Base-by-base conservation (phyloP, 2,888 invertebrate species). In the Lycaena phlaeas region DNA sequence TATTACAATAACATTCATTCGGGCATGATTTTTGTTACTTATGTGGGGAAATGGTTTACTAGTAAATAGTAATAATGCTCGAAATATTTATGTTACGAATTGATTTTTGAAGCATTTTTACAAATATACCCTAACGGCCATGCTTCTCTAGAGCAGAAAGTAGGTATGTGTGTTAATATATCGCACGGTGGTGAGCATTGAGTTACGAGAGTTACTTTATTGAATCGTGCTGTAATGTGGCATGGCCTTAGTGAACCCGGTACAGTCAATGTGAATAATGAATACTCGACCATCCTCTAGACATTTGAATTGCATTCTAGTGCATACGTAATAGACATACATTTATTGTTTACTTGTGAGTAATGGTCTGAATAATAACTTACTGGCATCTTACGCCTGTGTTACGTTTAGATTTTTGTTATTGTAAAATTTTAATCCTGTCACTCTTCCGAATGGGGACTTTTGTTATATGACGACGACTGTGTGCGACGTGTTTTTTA, bases 21-120 rank as follows among this genome's bases (percentile, higher is more conserved):
- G 68, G 78, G 79, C 82, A 81, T 81, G 78, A 68, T 61, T 57
- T 65, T 72, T 60, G 70, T 71, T 69, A 73, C 57, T 68, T 61
- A 62, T 72, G 73, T 78, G 79, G 78, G 74, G 72, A 56, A 64
- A 68, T 66, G 63, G 65, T 77, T 68, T 61, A 68, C 68, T 69
- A 68, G 64, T 68, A 63, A 68, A 68, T 69, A 68, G 64, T 68
- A 63, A 58, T 67, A 67, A 59, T 71, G 72, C 68, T 71, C 72
- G 70, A 70, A 65, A 55, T 65, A 51, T 55, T 52, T 66, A 64
- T 70, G 68, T 68, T 59, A 63, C 58, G 55, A 61, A 57, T 63
- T 65, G 60, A 61, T 61, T 66, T 61, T 62, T 57, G 61, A 61
- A 63, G 65, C 68, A 68, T 69, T 61, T 65, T 63, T 67, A 65